Evolutionary conservation across 2,888 invertebrate genomes (phyloP), one percentile per base, ranked within the genome.

Genomic region (Mamestra brassicae): DNA sequence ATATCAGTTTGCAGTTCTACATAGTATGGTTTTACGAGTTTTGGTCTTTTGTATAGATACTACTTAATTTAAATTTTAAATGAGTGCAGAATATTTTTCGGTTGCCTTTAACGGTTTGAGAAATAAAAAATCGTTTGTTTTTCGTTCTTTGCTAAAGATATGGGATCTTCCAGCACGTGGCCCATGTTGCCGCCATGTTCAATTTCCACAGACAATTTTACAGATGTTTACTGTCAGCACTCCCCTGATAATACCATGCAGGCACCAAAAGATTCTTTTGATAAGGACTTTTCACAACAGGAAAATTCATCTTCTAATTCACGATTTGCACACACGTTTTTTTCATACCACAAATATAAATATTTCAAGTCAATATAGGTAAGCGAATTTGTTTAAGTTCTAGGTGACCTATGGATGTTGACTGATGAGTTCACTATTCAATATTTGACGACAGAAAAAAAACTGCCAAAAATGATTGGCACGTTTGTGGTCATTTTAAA

Each of bases 381-480:
- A 58, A 26, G 36, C 36, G 17, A 62, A 70, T 80, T 52, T 58
- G 50, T 62, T 58, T 58, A 45, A 66, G n/a, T 66, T 26, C 60
- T 62, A 63, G 17, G 50, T 68, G 74, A 78, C 63, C 38, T 75
- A 11, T 38, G 26, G 0, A 38, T 81, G 63, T 74, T 82, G 42
- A 54, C 60, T 17, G 52, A 82, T 79, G 83, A 75, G 17, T 47
- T 64, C 69, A 79, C 34, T 42, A 45, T 69, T 57, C 2, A 52
- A 63, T 69, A 47, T 34, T 5, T 52, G 52, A 34, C 4, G n/a
- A 36, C 36, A 17, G 26, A 42, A 52, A 69, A 63, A 58, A 38
- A 26, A 11, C 0, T 57, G n/a, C 11, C 3, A 13, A 34, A 36
- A 7, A 57, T 17, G 5, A 57, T 42, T 17, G 0, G 11, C 47